phyloP scores from a whole-genome alignment of 1,140 invertebrate species.

The Lasioglossum albipes region DNA sequence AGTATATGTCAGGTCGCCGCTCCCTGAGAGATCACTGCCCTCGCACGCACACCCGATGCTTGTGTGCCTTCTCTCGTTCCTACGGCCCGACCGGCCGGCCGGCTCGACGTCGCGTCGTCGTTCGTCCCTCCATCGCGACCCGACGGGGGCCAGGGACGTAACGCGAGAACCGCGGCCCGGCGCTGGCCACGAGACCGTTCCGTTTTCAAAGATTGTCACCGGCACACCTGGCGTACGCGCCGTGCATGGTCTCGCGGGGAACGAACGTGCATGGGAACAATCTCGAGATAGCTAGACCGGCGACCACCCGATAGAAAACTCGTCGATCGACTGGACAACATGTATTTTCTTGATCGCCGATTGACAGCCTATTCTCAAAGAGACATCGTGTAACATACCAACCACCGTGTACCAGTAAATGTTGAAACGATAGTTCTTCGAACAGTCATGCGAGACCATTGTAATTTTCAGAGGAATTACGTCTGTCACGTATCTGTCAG shows the following conservation, averaged over 20 bases:
- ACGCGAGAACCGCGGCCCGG: conserved; percentile 28
- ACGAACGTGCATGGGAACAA: too few species aligned
- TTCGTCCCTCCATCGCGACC: conserved; percentile 42
- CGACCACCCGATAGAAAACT: too few species aligned
- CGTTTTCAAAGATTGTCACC: not conserved
- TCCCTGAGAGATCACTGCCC: conserved; percentile 80
- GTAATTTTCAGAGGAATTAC: not conserved
- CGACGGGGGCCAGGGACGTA: conserved; percentile 57
- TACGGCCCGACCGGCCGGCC: conserved; percentile 35
- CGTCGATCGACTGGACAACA: too few species aligned
- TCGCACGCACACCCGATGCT: conserved; percentile 73
- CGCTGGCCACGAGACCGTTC: not conserved
- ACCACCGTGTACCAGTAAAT: not conserved
- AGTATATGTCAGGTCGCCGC: conserved; percentile 77
- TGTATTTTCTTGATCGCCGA: too few species aligned
- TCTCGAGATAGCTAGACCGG: too few species aligned
- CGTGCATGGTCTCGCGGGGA: too few species aligned
- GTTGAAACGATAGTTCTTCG: not conserved
- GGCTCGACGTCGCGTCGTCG: conserved; percentile 56
- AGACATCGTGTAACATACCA: too few species aligned
- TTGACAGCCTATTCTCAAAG: not conserved
- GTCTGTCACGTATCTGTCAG: not conserved
- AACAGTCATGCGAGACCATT: not conserved
- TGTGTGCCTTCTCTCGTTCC: conserved; percentile 70
- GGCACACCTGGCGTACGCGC: not conserved